phyloP scores from a whole-genome alignment of 2,797 vertebrate species.

The Meriones psammophilus region DNA sequence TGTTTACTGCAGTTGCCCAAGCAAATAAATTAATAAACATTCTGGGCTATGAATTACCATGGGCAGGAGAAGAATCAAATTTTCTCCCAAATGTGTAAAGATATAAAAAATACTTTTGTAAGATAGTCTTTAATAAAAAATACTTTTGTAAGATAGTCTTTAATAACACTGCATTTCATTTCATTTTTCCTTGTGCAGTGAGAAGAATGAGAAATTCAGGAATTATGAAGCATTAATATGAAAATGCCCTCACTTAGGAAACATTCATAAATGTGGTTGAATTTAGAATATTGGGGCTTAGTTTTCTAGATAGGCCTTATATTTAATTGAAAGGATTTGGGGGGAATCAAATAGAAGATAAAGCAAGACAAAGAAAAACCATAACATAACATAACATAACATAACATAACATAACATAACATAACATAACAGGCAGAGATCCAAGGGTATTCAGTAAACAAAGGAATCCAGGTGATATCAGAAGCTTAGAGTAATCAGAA shows the following conservation, averaged over 20 bases:
- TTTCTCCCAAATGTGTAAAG: not conserved
- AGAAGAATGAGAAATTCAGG: not conserved
- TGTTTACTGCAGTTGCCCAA: not conserved
- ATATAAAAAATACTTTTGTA: not conserved
- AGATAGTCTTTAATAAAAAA: not conserved
- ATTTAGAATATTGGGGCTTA: not conserved
- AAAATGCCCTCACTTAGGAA: not conserved
- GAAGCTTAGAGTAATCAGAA: not conserved
- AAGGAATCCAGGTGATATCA: not conserved
- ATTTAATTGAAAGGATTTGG: not conserved
- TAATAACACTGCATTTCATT: not conserved
- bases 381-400: no score
- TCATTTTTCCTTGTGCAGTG: not conserved
- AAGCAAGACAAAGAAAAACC: not conserved
- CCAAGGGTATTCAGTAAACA: not conserved
- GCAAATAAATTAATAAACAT: not conserved
- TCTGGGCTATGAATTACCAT: not conserved
- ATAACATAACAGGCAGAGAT: not conserved
- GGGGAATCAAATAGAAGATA: not conserved
- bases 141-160: no score
- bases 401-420: no score
- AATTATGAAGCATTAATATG: not conserved
- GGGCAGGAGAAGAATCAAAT: not conserved
- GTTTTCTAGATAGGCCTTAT: not conserved
- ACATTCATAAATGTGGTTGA: not conserved